Percentiles rank a stretch among this genome's conserved stretches.
Evolutionary conservation across 2,888 invertebrate genomes (phyloP).

Genomic region (Eueremaeus valkanovi): DNA sequence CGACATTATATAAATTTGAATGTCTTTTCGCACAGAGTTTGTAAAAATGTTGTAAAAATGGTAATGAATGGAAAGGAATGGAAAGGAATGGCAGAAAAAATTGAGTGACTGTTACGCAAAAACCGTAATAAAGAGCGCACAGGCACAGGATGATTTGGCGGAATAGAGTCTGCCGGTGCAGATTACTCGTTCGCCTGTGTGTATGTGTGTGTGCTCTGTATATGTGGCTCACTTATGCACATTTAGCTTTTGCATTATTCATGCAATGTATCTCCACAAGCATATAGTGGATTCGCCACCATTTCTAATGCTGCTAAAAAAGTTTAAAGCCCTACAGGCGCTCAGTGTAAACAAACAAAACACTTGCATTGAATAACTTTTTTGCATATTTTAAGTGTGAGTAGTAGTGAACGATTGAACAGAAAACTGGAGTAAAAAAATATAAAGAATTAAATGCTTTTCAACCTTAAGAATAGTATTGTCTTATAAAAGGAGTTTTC

Average conservation of each 20-base stretch:
- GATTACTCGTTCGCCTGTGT: not conserved
- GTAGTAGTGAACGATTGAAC: not conserved
- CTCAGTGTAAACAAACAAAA: conserved; percentile 20
- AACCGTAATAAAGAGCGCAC: not conserved
- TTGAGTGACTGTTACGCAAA: conserved; percentile 20
- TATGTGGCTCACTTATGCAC: not conserved
- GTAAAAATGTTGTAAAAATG: conserved; percentile 24
- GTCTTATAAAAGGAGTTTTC: no score
- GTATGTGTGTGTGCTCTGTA: no score
- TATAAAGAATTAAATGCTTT: no score
- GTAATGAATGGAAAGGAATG: not conserved
- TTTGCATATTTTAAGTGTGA: conserved; percentile 24
- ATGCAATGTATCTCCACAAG: not conserved
- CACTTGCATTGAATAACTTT: conserved; percentile 18
- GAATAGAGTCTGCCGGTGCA: not conserved
- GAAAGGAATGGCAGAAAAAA: not conserved
- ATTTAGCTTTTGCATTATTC: conserved; percentile 20
- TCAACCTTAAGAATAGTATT: no score
- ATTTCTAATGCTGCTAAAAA: not conserved
- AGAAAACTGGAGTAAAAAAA: no score
- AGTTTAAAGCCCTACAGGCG: conserved; percentile 23
- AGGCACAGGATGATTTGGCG: not conserved
- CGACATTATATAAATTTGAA: no score
- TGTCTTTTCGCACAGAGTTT: not conserved
- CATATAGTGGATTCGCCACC: not conserved